Conservation (phyloP, 2,888 invertebrate genomes). For the Erpobdella octoculata region DNA sequence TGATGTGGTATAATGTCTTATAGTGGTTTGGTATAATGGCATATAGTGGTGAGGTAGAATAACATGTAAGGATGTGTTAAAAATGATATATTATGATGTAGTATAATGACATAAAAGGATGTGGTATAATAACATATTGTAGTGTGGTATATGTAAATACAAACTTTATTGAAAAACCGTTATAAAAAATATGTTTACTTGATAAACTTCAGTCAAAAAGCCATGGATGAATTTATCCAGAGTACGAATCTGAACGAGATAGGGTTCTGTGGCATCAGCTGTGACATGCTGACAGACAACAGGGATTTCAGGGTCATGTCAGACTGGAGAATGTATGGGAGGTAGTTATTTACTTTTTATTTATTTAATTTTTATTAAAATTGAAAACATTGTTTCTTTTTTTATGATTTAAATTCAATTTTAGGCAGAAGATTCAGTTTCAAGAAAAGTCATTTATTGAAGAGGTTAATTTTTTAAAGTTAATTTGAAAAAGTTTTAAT, state of each 20-base stretch:
- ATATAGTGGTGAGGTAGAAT: too few species aligned
- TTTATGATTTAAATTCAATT: too few species aligned
- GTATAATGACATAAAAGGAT: too few species aligned
- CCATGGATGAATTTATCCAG: background rate
- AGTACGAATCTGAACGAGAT: background rate
- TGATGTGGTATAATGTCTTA: too few species aligned
- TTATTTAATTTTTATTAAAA: background rate
- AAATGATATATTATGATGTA: too few species aligned
- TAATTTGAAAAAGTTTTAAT: background rate
- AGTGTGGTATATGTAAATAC: too few species aligned
- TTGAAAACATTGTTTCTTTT: background rate
- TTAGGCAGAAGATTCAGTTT: background rate
- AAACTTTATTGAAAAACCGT: too few species aligned
- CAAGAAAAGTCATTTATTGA: conserved; percentile 22
- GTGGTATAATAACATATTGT: too few species aligned
- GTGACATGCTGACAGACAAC: background rate
- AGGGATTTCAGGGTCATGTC: background rate
- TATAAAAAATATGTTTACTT: too few species aligned
- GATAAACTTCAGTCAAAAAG: background rate
- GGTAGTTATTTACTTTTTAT: background rate
- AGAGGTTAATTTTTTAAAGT: background rate
- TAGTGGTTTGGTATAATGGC: too few species aligned
- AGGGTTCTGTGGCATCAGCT: background rate
- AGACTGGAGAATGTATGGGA: conserved; percentile 6
- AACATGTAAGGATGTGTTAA: too few species aligned